A percentile compares a stretch with the other conserved stretches of the same genome.
These are phyloP conservation scores for Cassiopea xamachana DNA, from an alignment of 30 jellyfish, hydroid and myxozoan genomes.

Conservation along the genomic window DNA sequence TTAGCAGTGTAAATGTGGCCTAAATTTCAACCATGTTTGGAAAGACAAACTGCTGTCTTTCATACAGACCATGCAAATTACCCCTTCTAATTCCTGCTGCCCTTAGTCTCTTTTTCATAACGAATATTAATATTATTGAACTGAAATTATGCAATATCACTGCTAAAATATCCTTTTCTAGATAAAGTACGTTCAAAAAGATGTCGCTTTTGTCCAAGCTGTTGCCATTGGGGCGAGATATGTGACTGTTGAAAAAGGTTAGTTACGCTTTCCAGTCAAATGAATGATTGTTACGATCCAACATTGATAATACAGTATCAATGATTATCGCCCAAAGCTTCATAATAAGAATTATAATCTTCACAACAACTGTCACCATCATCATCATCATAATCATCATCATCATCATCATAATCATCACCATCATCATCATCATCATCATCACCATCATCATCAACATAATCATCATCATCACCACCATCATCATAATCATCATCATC, in stretches of 20 bases:
- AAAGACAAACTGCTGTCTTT: too few relatives aligned
- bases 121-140: not conserved
- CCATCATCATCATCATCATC: too few relatives aligned
- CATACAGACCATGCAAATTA: not conserved
- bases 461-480: too few relatives aligned
- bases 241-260: not conserved
- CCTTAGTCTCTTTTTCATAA: not conserved
- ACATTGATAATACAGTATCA: too few relatives aligned
- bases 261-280: not conserved
- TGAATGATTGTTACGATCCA: too few relatives aligned
- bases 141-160: not conserved
- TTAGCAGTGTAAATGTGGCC: too few relatives aligned
- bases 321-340: not conserved
- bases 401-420: too few relatives aligned
- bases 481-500: too few relatives aligned
- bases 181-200: not conserved
- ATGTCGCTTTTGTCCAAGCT: not conserved
- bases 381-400: too few relatives aligned
- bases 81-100: not conserved
- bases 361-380: not conserved
- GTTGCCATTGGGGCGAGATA: not conserved
- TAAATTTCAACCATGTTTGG: too few relatives aligned
- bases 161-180: not conserved
- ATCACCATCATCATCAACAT: too few relatives aligned
- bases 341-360: not conserved